Base-by-base conservation (phyloP, 2,113 vertebrate genomes). In the Vanacampus margaritifer region DNA sequence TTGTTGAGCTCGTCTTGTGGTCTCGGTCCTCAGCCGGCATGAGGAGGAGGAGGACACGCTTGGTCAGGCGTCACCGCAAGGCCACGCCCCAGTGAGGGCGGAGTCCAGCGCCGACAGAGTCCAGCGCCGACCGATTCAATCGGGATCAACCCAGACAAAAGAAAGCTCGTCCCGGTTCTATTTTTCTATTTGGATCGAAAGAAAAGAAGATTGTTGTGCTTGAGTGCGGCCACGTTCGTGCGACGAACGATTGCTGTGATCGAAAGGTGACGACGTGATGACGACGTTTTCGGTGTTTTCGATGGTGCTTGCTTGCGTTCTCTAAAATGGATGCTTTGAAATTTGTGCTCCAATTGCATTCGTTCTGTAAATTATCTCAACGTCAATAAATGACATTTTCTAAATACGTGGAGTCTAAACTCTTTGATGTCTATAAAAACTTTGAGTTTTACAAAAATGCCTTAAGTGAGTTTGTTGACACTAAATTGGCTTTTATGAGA, bases 231-330 rank as follows among this genome's bases (percentile, higher is more conserved):
- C 57, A 32, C 10, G 57, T n/a, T 1, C 9, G 8, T 10, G 1
- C 35, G 58, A 66, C 64, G 66, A 59, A 64, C 32, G 48, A 70
- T 68, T 83, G 17, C 23, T n/a, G 26, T 28, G 26, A 41, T 77
- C 54, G 28, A 69, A 70, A 69, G 60, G 64, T 77, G 48, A 81
- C 35, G n/a, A n/a, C n/a, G n/a, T n/a, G n/a, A 28, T 64, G 6
- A 17, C 72, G 73, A 68, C n/a, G 51, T 64, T 73, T 88, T 69
- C 78, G 83, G 84, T 67, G 73, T 64, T 74, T 81, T 64, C 72
- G 71, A 65, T 74, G 74, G 87, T 89, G 76, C 84, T 92, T 89
- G 76, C 84, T 92, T 43, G 53, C 69, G 83, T 82, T 89, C 79
- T 65, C 16, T 73, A 72, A 10, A 79, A 76, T 76, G 69, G 86